Base-by-base conservation (phyloP, 2,797 vertebrate genomes). In the Antrozous pallidus region DNA sequence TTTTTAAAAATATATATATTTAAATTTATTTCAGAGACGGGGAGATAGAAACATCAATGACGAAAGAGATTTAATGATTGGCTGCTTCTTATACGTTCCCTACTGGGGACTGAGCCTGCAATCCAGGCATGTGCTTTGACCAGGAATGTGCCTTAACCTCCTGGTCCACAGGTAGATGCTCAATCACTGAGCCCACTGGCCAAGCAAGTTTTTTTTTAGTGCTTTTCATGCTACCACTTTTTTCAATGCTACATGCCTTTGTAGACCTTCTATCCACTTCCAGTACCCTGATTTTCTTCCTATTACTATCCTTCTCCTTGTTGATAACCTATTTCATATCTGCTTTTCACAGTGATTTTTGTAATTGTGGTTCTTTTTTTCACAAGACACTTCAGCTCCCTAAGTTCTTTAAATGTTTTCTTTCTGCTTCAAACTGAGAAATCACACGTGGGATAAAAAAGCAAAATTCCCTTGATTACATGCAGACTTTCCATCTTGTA, bases 351-450 rank as follows among this genome's bases (percentile, higher is more conserved):
- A 45, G 61, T 49, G 36, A 45, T 82, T 93, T 92, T 88, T 87
- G 10, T 91, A 79, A 54, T 22, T 42, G 10, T 67, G 67, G 71
- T 22, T 89, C 12, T 83, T n/a, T 47, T 70, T 51, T 63, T 51
- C 58, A 83, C 1, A 95, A 69, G 84, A 91, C 13, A 88, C 26
- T 78, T 86, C 28, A 61, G 36, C 69, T 91, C 45, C 33, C 47
- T 75, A 79, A 70, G 33, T n/a, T 77, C 69, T 88, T 84, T 28
- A 95, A 81, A 84, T 71, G 28, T 84, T 88, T 92, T 81, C 51
- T 70, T 91, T 81, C 49, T 90, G 40, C 28, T 95, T 93, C 31
- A 88, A 91, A 92, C 63, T 47, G 24, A 88, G 36, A 81, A 40
- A 42, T 88, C 58, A 77, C 31, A 90, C 7, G 28, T 20, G 31